Percentiles rank a stretch among this genome's conserved stretches.
Evolutionary conservation across 1,140 invertebrate genomes (phyloP).

Genomic region (Piezodorus guildinii): DNA sequence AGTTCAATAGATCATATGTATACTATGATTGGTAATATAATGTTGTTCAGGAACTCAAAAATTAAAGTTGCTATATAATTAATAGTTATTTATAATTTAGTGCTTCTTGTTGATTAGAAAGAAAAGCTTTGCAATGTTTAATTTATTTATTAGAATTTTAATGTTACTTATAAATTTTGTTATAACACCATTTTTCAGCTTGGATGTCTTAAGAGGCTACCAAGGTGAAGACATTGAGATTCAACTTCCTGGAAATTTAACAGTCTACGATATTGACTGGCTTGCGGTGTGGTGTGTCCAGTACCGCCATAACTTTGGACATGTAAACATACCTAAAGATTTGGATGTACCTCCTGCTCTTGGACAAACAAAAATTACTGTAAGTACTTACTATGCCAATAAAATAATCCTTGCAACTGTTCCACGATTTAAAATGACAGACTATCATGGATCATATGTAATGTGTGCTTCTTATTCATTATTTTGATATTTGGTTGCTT

Average conservation of each 20-base stretch:
- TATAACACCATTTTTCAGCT: slow-evolving; percentile 36
- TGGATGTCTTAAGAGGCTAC: slow-evolving; percentile 66
- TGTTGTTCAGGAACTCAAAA: no score
- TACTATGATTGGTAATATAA: no score
- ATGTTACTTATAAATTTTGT: no score
- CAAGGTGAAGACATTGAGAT: slow-evolving; percentile 84
- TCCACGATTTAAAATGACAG: not conserved
- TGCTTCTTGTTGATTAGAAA: no score
- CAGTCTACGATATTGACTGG: slow-evolving; percentile 86
- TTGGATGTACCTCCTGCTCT: slow-evolving; percentile 79
- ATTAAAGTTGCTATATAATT: no score
- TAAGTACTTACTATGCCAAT: slow-evolving; percentile 36
- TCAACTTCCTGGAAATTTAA: slow-evolving; percentile 69
- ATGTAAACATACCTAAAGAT: slow-evolving; percentile 76
- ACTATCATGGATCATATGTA: not conserved
- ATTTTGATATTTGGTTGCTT: no score
- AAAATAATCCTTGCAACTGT: slow-evolving; percentile 2
- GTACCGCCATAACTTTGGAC: slow-evolving; percentile 80
- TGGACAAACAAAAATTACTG: slow-evolving; percentile 78
- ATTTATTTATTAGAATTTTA: no score
- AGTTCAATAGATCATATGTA: no score
- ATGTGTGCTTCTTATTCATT: not conserved
- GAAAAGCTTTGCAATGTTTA: no score
- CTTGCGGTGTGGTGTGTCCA: slow-evolving; percentile 78
- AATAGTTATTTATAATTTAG: no score